phyloP scores from a whole-genome alignment of 2,888 invertebrate genomes.

The Agriotes lineatus region DNA sequence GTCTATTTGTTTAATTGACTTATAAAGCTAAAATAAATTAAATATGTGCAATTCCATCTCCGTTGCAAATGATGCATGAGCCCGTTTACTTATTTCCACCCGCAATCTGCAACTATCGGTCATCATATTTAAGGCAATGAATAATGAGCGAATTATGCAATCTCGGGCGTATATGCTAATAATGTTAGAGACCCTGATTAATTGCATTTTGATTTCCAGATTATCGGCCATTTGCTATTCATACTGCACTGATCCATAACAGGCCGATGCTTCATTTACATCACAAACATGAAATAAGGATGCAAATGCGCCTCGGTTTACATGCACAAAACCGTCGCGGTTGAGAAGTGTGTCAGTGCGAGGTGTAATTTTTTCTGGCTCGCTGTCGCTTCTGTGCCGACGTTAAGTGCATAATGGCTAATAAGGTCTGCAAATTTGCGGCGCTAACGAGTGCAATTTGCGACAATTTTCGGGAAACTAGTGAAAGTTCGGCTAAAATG shows the following conservation, averaged over 20 bases:
- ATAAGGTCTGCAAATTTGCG: too few relatives aligned
- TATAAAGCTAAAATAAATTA: too few relatives aligned
- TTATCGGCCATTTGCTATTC: conserved; percentile 57
- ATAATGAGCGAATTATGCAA: conserved; percentile 62
- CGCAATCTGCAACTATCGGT: conserved; percentile 51
- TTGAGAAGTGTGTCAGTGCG: neutral
- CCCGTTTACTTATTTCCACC: neutral
- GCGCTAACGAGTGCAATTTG: too few relatives aligned
- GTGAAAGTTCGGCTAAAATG: too few relatives aligned
- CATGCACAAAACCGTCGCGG: conserved; percentile 5
- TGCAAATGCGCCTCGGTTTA: conserved; percentile 6
- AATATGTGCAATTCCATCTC: too few relatives aligned
- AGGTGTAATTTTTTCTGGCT: too few relatives aligned
- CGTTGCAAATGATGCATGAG: too few relatives aligned
- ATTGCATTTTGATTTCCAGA: conserved; percentile 65
- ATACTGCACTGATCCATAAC: conserved; percentile 20
- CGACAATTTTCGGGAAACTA: too few relatives aligned
- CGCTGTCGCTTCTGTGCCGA: too few relatives aligned
- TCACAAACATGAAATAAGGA: conserved; percentile 29
- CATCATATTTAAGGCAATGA: conserved; percentile 55
- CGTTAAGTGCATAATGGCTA: too few relatives aligned
- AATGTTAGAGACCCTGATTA: conserved; percentile 60
- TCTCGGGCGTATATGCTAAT: conserved; percentile 60
- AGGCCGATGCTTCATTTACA: conserved; percentile 24
- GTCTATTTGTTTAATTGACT: too few relatives aligned